Conservation (phyloP, 2,888 invertebrate species). For the Hypolimnas misippus region DNA sequence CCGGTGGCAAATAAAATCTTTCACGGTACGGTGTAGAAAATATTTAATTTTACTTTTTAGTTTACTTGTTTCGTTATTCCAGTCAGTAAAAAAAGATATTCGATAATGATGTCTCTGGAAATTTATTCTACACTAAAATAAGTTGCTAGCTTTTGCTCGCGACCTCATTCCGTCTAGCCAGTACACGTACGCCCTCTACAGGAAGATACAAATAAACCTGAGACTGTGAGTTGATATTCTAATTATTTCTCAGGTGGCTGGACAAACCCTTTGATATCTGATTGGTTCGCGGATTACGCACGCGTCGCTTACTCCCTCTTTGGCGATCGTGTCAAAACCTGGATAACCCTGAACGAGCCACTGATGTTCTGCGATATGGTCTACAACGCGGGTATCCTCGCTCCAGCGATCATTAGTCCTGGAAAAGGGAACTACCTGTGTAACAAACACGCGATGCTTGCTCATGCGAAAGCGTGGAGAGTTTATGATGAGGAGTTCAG, state of each 20-base stretch:
- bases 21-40: too few species aligned
- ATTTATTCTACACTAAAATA: too few species aligned
- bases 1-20: too few species aligned
- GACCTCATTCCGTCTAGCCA: too few species aligned
- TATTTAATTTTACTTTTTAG: too few species aligned
- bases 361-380: slow-evolving; percentile 64
- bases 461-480: slow-evolving; percentile 86
- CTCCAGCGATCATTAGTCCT: background rate
- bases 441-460: slow-evolving; percentile 85
- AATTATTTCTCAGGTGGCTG: slow-evolving; percentile 81
- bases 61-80: too few species aligned
- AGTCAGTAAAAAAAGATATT: too few species aligned
- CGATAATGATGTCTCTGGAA: too few species aligned
- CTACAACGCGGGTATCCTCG: background rate
- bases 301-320: slow-evolving; percentile 80
- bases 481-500: slow-evolving; percentile 84
- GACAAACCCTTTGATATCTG: slow-evolving; percentile 85
- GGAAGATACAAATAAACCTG: too few species aligned
- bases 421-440: slow-evolving; percentile 73
- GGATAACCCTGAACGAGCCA: slow-evolving; percentile 91
- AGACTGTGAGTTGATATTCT: too few species aligned
- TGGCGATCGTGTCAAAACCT: slow-evolving; percentile 85
- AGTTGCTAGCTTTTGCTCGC: too few species aligned
- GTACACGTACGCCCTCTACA: too few species aligned
- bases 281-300: slow-evolving; percentile 86